Evolutionary conservation across 1,140 invertebrate genomes (phyloP), one percentile per base, ranked within the genome.

Genomic region (Drosophila virilis): DNA sequence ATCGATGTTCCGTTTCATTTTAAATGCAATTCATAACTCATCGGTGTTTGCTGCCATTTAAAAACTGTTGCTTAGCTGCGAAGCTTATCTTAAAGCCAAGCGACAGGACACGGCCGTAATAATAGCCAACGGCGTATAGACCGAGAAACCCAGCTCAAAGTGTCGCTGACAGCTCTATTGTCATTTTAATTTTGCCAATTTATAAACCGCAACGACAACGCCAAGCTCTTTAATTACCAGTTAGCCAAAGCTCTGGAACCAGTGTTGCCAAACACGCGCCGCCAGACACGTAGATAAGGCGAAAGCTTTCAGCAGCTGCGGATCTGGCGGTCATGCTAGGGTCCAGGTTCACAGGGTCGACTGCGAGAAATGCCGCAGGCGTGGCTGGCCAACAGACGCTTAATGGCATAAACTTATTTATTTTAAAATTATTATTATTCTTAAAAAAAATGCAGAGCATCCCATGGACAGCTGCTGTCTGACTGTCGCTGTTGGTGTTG

Each of bases 401-500:
- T 84, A 85, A 84, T 74, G 68, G 81, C 81, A 70, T 74, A 77
- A 84, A 80, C 82, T 86, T 86, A 86, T 86, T 86, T 86, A 86
- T 88, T 86, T 82, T 88, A 86, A 79, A 77, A 86, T 88, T 88
- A 88, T 88, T 88, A 82, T 86, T 88, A 86, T 86, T 88, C 82
- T 74, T 72, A 74, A 74, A 76, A 72, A 72, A 75, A 83, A 83
- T 84, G 76, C 80, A 80, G 48, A 71, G 48, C 45, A 79, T 51
- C 13, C 35, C 45, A 40, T 32, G 13, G 12, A 33, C 33, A 57
- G 43, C 54, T 58, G 42, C 33, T 54, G 67, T 42, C 38, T 37
- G 64, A 28, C n/a, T 9, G 15, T 13, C 15, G 5, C 12, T 35
- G 17, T 43, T n/a, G 7, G 7, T 15, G 1, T 5, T 52, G 12